phyloP scores from a whole-genome alignment of 2,888 invertebrate species.

The Eupithecia vulgata region DNA sequence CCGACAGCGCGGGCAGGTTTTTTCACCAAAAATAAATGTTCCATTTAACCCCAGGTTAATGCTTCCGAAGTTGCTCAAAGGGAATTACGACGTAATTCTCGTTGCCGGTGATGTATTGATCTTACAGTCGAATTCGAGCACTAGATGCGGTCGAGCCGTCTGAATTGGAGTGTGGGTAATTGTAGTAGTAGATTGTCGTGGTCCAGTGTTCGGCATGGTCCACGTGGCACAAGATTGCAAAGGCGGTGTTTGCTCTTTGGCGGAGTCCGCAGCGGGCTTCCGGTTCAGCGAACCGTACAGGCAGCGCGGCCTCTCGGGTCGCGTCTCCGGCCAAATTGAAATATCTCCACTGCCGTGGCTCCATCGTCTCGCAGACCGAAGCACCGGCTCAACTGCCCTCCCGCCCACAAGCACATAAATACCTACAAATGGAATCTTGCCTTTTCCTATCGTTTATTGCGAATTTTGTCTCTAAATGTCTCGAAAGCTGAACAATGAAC shows the following conservation, averaged over 20 bases:
- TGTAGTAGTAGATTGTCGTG: constrained; percentile 76
- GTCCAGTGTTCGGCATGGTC: constrained; percentile 79
- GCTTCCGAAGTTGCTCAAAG: constrained; percentile 10
- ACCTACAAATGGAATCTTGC: constrained; percentile 47
- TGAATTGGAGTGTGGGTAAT: constrained; percentile 66
- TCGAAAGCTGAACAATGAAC: no score
- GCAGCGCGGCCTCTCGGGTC: constrained; percentile 79
- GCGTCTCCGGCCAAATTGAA: constrained; percentile 82
- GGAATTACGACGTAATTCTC: constrained; percentile 29
- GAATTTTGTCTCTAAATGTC: constrained; percentile 17
- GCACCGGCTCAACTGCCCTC: constrained; percentile 33
- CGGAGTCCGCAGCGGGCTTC: constrained; percentile 77
- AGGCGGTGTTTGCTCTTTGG: constrained; percentile 84
- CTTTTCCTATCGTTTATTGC: constrained; percentile 28
- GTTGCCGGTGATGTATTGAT: constrained; percentile 43
- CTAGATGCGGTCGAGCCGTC: constrained; percentile 28
- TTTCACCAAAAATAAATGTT: constrained; percentile 15
- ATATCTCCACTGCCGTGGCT: constrained; percentile 68
- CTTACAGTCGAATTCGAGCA: constrained; percentile 32
- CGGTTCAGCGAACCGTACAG: constrained; percentile 81
- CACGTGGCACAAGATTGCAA: constrained; percentile 82
- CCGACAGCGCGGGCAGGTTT: constrained; percentile 12
- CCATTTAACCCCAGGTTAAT: constrained; percentile 13
- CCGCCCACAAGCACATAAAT: constrained; percentile 51
- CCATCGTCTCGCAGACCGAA: constrained; percentile 31